A percentile compares a stretch with the other conserved stretches of the same genome.
Conservation (phyloP, 2,888 invertebrate species). For the Endomychus coccineus region DNA sequence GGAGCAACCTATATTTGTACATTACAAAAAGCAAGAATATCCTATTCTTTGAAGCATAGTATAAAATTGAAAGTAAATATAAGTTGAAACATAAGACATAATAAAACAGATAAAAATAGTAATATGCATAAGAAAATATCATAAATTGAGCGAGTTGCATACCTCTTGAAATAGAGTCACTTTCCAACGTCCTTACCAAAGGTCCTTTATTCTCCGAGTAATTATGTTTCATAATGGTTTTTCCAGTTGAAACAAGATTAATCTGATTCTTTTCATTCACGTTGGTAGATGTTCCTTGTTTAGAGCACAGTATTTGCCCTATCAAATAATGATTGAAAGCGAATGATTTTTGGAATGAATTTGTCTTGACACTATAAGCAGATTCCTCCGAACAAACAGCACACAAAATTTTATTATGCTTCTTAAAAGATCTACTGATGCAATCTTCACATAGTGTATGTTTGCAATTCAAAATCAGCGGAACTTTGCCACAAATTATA, state of each 20-base stretch:
- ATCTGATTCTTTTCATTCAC: no score
- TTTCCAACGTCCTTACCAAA: no score
- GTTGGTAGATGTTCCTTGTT: background rate
- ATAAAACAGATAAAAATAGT: no score
- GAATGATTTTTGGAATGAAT: background rate
- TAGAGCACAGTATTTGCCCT: background rate
- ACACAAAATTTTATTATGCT: slow-evolving; percentile 40
- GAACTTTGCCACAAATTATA: slow-evolving; percentile 35
- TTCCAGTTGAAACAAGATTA: background rate
- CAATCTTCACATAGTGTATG: slow-evolving; percentile 64
- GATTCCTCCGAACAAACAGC: slow-evolving; percentile 42
- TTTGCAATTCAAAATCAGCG: slow-evolving; percentile 58
- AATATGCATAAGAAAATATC: no score
- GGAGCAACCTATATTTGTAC: no score
- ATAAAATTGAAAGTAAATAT: no score
- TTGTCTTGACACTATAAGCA: background rate
- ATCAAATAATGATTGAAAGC: slow-evolving; percentile 2
- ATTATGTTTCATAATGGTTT: background rate
- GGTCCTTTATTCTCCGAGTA: no score
- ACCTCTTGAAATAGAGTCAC: no score
- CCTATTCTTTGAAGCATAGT: no score
- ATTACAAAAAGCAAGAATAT: no score
- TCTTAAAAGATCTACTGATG: slow-evolving; percentile 42
- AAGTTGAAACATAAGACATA: no score
- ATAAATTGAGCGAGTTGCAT: no score